A percentile compares a stretch with the other conserved stretches of the same genome.
These are phyloP conservation scores for Cossypha polioptera DNA, from an alignment of 2,797 vertebrate species.

Conservation along the genomic window DNA sequence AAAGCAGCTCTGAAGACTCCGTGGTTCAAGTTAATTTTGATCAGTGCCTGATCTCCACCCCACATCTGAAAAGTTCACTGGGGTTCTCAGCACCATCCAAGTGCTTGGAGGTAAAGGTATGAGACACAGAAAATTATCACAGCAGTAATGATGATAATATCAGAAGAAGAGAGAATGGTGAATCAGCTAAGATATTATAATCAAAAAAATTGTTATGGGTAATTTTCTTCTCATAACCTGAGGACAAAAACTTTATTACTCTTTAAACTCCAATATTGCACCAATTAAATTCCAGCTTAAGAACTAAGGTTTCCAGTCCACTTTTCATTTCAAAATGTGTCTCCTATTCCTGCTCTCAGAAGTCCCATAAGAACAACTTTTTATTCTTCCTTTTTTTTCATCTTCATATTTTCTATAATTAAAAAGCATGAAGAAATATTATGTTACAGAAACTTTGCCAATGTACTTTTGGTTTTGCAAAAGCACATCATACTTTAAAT, in stretches of 20 bases:
- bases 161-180: background rate
- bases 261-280: slow-evolving; percentile 58
- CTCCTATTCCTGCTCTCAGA: slow-evolving; percentile 26
- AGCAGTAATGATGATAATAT: background rate
- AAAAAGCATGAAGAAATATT: slow-evolving; percentile 44
- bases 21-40: background rate
- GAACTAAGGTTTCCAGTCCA: slow-evolving; percentile 47
- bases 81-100: background rate
- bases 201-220: slow-evolving; percentile 7
- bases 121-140: background rate
- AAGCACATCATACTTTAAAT: slow-evolving; percentile 14
- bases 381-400: slow-evolving; percentile 37
- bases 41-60: background rate
- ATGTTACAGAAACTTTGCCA: slow-evolving; percentile 28
- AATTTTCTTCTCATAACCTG: slow-evolving; percentile 61
- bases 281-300: slow-evolving; percentile 64
- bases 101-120: background rate
- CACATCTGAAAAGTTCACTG: background rate
- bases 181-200: slow-evolving; percentile 16
- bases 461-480: slow-evolving; percentile 13
- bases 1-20: background rate
- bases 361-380: slow-evolving; percentile 40
- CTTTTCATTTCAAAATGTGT: slow-evolving; percentile 56
- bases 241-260: slow-evolving; percentile 69
- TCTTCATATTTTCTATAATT: slow-evolving; percentile 54